Percentiles rank a stretch among this genome's conserved stretches.
phyloP scores from a whole-genome alignment of 2,888 invertebrate genomes.

The Noctua pronuba region DNA sequence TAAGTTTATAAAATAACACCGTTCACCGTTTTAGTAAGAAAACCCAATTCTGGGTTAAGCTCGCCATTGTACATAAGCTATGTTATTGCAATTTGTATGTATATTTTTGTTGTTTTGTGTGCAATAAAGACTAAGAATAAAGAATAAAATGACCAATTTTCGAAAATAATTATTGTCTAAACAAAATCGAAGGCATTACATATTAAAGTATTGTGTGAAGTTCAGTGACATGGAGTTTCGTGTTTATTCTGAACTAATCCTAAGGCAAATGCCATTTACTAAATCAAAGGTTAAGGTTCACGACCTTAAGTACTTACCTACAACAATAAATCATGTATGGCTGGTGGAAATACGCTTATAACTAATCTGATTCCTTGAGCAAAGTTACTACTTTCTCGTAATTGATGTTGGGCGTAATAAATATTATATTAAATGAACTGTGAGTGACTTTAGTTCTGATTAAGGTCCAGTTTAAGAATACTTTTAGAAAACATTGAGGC shows the following conservation, averaged over 20 bases:
- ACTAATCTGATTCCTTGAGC: conserved; percentile 30
- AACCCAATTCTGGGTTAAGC: no score
- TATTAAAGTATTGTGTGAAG: not conserved
- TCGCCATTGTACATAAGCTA: no score
- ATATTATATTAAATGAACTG: not conserved
- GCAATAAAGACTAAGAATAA: not conserved
- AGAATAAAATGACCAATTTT: not conserved
- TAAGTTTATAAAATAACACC: no score
- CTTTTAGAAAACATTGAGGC: not conserved
- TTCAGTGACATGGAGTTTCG: not conserved
- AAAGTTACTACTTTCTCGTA: conserved; percentile 12
- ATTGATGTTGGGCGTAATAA: conserved; percentile 6
- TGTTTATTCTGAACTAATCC: conserved; percentile 17
- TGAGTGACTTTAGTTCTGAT: not conserved
- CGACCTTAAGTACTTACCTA: conserved; percentile 37
- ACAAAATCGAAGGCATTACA: not conserved
- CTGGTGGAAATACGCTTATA: conserved; percentile 24
- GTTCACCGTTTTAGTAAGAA: no score
- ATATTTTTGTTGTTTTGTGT: no score
- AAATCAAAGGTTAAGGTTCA: conserved; percentile 37
- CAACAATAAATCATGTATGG: conserved; percentile 48
- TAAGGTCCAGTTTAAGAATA: not conserved
- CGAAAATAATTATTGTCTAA: not conserved
- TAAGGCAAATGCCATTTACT: conserved; percentile 7
- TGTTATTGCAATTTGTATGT: no score